Percentiles rank a stretch among this genome's conserved stretches.
Conservation (phyloP, 2,113 vertebrate species). For the Thryonomys swinderianus region DNA sequence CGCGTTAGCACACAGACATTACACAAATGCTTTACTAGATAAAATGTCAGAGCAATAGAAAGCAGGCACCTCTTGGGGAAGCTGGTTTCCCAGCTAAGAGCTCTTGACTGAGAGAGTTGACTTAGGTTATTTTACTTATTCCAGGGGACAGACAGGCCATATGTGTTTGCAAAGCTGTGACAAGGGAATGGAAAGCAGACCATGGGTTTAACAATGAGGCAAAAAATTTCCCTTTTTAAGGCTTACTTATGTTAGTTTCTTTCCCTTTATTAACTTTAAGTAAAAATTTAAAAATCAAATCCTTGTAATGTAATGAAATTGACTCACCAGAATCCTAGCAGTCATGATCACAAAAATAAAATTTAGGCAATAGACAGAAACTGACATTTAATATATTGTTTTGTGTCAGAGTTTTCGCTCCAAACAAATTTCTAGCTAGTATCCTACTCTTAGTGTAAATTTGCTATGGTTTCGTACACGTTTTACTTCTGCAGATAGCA, state of each 20-base stretch:
- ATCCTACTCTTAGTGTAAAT: background rate
- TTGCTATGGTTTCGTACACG: background rate
- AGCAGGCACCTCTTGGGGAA: constrained; percentile 33
- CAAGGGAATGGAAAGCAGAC: constrained; percentile 43
- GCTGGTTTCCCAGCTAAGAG: constrained; percentile 47
- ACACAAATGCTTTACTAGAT: background rate
- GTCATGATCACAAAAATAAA: background rate
- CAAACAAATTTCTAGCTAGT: background rate
- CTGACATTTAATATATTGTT: background rate
- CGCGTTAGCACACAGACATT: background rate
- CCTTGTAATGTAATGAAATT: background rate
- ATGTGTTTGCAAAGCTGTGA: constrained; percentile 8
- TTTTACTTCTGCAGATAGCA: background rate
- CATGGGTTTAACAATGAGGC: background rate
- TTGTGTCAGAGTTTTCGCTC: background rate
- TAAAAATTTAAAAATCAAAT: background rate
- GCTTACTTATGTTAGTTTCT: background rate
- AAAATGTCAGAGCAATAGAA: constrained; percentile 12
- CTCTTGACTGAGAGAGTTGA: constrained; percentile 27
- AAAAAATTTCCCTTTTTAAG: background rate
- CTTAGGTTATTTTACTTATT: background rate
- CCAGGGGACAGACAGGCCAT: background rate
- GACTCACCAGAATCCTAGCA: background rate
- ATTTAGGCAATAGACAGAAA: background rate
- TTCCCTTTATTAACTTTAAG: constrained; percentile 20